Conservation (phyloP, 2,888 invertebrate genomes). For the Pogonocherus hispidulus region DNA sequence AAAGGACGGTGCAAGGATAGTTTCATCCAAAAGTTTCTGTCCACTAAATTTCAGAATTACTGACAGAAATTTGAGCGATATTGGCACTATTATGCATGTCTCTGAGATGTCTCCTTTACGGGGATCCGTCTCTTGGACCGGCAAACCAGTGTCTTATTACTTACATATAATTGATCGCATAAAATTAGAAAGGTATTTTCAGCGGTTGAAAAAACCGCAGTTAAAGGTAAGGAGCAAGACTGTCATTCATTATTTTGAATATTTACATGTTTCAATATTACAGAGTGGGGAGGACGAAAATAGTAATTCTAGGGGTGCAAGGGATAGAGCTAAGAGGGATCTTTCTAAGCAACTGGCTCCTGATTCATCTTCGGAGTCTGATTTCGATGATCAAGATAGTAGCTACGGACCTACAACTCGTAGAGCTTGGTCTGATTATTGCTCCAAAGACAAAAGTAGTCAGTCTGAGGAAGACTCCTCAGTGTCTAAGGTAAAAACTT, state of each 20-base stretch:
- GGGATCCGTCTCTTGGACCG: conserved; percentile 99
- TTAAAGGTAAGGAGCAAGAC: conserved; percentile 71
- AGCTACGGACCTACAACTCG: conserved; percentile 79
- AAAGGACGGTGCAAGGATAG: conserved; percentile 95
- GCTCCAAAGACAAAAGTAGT: conserved; percentile 75
- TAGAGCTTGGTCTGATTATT: conserved; percentile 83
- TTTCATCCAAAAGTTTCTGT: conserved; percentile 98
- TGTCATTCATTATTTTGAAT: not conserved
- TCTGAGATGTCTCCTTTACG: conserved; percentile 95
- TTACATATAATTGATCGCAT: conserved; percentile 98
- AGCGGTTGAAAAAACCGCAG: conserved; percentile 92
- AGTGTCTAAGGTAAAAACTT: conserved; percentile 62
- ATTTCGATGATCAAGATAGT: conserved; percentile 66
- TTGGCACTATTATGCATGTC: conserved; percentile 99
- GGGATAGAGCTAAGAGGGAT: conserved; percentile 71
- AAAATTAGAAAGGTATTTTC: conserved; percentile 96
- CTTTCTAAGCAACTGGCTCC: conserved; percentile 70
- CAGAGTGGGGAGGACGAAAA: conserved; percentile 61
- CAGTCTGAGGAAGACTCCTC: conserved; percentile 74
- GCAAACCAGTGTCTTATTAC: conserved; percentile 98
- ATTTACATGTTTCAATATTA: conserved; percentile 18
- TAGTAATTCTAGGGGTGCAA: conserved; percentile 59
- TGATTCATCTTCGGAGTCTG: conserved; percentile 66
- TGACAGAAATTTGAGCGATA: conserved; percentile 97
- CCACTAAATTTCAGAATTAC: conserved; percentile 99